phyloP scores from a whole-genome alignment of 1,140 invertebrate genomes.

The Lucilia sericata region DNA sequence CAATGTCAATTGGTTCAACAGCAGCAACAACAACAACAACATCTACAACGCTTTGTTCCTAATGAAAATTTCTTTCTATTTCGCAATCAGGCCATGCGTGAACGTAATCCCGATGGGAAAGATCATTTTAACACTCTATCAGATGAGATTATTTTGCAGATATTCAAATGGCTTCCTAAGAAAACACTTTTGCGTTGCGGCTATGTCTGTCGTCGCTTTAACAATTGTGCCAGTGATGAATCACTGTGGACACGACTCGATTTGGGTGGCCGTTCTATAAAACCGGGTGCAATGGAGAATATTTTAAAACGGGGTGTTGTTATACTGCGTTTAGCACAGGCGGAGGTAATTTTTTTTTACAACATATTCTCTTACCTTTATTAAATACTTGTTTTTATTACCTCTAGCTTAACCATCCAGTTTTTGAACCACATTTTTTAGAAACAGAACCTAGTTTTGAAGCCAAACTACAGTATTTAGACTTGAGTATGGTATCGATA shows the following conservation, averaged over 20 bases:
- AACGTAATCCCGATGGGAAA: conserved; percentile 54
- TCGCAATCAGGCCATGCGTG: conserved; percentile 53
- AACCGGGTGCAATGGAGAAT: conserved; percentile 75
- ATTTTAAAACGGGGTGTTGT: conserved; percentile 80
- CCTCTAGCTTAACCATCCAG: conserved; percentile 69
- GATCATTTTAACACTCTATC: conserved; percentile 77
- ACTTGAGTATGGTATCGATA: conserved; percentile 84
- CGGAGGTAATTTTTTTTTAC: conserved; percentile 71
- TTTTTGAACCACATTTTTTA: conserved; percentile 65
- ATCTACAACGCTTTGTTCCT: conserved; percentile 37
- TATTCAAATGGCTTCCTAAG: conserved; percentile 86
- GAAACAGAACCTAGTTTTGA: conserved; percentile 52
- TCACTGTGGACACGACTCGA: conserved; percentile 87
- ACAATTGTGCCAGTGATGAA: conserved; percentile 82
- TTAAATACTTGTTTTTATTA: background rate
- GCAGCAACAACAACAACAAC: background rate
- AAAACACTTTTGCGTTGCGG: conserved; percentile 78
- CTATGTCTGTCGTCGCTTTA: conserved; percentile 76
- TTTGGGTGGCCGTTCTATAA: conserved; percentile 77
- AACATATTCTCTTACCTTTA: too few relatives aligned
- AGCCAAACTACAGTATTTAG: conserved; percentile 81
- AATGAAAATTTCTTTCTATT: conserved; percentile 59
- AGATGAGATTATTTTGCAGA: conserved; percentile 86
- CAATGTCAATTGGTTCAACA: background rate
- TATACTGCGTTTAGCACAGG: conserved; percentile 80